Evolutionary conservation across 2,797 vertebrate species (phyloP).

Genomic region (Eurystomus glaucurus): DNA sequence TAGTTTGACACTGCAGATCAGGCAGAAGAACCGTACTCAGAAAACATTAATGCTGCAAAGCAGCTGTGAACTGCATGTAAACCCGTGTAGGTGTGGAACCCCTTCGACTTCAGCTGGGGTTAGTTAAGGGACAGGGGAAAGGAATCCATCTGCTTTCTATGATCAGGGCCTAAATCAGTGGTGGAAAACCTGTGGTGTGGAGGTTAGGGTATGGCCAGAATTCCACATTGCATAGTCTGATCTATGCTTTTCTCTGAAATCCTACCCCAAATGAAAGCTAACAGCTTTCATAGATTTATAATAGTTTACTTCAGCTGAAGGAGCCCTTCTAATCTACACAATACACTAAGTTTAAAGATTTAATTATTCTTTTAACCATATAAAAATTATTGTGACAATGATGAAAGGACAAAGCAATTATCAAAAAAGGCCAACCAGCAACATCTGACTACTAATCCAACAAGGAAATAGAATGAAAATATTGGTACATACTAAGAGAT

Average conservation of each 20-base stretch:
- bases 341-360: neutral
- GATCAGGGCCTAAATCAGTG: neutral
- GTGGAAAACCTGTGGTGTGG: neutral
- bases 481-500: neutral
- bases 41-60: neutral
- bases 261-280: neutral
- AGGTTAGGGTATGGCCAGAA: neutral
- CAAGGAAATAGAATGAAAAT: neutral
- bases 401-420: constrained; percentile 12
- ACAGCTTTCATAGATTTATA: neutral
- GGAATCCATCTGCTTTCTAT: neutral
- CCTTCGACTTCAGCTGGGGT: neutral
- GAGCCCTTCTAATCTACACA: neutral
- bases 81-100: neutral
- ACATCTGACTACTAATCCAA: neutral
- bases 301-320: neutral
- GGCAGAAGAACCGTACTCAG: neutral
- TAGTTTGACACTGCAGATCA: neutral
- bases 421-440: neutral
- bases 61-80: neutral
- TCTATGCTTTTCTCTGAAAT: neutral
- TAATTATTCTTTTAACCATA: constrained; percentile 39
- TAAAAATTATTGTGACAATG: neutral
- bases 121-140: neutral
- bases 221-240: neutral